phyloP scores from a whole-genome alignment of 2,888 invertebrate species.

The Andrena hattorfiana region DNA sequence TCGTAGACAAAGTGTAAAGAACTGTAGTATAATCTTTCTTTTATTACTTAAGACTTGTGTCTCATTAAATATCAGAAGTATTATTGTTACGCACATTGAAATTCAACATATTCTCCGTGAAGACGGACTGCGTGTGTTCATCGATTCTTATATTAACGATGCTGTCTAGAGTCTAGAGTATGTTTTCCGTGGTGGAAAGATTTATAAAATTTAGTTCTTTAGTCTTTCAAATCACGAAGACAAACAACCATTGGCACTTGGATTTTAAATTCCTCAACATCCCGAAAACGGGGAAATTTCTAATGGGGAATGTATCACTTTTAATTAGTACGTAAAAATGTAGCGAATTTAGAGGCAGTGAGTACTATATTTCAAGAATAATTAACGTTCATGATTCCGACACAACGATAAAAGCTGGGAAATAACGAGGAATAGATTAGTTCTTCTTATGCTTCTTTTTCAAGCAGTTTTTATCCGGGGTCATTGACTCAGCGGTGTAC shows the following conservation, averaged over 20 bases:
- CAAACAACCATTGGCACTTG: slow-evolving; percentile 15
- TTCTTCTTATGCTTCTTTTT: slow-evolving; percentile 13
- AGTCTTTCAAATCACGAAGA: background rate
- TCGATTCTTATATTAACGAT: slow-evolving; percentile 15
- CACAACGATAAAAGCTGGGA: slow-evolving; percentile 34
- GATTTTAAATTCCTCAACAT: slow-evolving; percentile 2
- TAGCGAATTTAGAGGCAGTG: slow-evolving; percentile 12
- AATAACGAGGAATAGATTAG: slow-evolving; percentile 1
- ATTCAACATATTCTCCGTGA: slow-evolving; percentile 32
- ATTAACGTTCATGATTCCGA: slow-evolving; percentile 25
- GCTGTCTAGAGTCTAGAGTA: background rate
- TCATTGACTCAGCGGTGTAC: background rate
- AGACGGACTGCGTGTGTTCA: slow-evolving; percentile 41
- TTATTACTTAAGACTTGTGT: slow-evolving; percentile 23
- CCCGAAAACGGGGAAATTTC: slow-evolving; percentile 4
- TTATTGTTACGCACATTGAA: slow-evolving; percentile 46
- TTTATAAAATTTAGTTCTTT: background rate
- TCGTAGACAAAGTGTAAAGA: slow-evolving; percentile 17
- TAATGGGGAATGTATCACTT: slow-evolving; percentile 31
- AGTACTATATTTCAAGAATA: slow-evolving; percentile 20
- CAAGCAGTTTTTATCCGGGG: slow-evolving; percentile 5
- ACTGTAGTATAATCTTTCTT: slow-evolving; percentile 27
- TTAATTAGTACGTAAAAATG: slow-evolving; percentile 14
- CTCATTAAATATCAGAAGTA: slow-evolving; percentile 2
- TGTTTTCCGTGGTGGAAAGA: too few species aligned